Evolutionary conservation across 1,140 invertebrate species (phyloP).

Genomic region (Microplitis demolitor): DNA sequence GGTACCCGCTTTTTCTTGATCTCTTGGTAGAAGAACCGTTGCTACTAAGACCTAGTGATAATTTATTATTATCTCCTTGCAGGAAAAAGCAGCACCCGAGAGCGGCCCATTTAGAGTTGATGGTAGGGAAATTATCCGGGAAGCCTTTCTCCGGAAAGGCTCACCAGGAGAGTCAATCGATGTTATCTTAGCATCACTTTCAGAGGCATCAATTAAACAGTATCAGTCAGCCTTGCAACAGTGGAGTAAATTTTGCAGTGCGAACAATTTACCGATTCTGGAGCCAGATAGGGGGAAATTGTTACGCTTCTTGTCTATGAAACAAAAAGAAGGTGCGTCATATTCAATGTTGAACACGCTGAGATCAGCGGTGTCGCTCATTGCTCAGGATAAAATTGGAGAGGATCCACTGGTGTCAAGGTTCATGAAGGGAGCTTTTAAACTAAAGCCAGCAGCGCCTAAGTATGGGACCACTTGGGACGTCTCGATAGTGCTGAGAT

Average conservation of each 20-base stretch:
- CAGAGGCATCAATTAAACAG: slow-evolving; percentile 14
- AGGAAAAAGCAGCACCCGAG: slow-evolving; percentile 14
- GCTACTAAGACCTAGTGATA: not conserved
- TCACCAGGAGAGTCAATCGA: not conserved
- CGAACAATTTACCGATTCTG: not conserved
- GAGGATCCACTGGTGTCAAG: not conserved
- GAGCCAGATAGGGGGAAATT: not conserved
- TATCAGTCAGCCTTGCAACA: slow-evolving; percentile 14
- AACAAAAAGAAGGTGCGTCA: not conserved
- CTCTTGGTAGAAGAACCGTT: slow-evolving; percentile 7
- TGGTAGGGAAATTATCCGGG: slow-evolving; percentile 5
- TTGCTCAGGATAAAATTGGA: not conserved
- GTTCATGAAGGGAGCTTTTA: not conserved
- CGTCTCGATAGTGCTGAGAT: not conserved
- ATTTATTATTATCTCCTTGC: slow-evolving; percentile 17
- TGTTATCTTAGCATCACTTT: slow-evolving; percentile 14
- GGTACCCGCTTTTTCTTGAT: slow-evolving; percentile 20
- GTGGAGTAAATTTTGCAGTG: slow-evolving; percentile 2
- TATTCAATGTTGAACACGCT: not conserved
- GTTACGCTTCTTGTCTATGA: not conserved
- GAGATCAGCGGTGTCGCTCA: not conserved
- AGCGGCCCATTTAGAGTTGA: slow-evolving; percentile 2
- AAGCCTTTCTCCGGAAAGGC: not conserved
- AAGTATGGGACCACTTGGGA: slow-evolving; percentile 5
- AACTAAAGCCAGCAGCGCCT: not conserved